These are phyloP conservation scores for Athalia cordata DNA, from an alignment of 2,888 invertebrate species.

Conservation along the genomic window DNA sequence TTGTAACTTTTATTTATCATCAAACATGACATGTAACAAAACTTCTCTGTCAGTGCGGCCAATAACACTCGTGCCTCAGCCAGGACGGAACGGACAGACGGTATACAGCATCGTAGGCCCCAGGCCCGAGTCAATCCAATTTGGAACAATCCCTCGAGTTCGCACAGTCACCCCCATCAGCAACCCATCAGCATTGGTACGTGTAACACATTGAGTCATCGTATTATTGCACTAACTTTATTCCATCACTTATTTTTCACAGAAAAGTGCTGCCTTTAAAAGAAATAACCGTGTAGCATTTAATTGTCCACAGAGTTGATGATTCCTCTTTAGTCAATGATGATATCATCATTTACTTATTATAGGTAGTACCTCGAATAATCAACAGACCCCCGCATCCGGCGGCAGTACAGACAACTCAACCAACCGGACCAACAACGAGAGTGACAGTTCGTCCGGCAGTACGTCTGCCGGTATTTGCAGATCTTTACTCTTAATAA, in stretches of 20 bases:
- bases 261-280: too few species aligned
- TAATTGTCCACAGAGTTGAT: too few species aligned
- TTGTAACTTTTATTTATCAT: too few species aligned
- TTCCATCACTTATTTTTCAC: too few species aligned
- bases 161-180: slow-evolving; percentile 23
- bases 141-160: slow-evolving; percentile 35
- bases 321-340: not conserved
- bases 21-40: not conserved
- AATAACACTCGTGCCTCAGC: slow-evolving; percentile 13
- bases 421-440: slow-evolving; percentile 15
- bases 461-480: slow-evolving; percentile 28
- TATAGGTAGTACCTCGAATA: slow-evolving; percentile 33
- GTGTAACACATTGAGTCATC: too few species aligned
- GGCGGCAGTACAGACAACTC: not conserved
- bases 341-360: not conserved
- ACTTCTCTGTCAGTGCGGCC: slow-evolving; percentile 15
- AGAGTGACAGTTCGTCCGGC: slow-evolving; percentile 10
- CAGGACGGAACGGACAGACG: slow-evolving; percentile 33
- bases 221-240: too few species aligned
- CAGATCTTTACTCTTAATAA: not conserved
- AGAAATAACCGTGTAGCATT: too few species aligned
- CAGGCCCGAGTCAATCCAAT: slow-evolving; percentile 5
- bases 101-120: slow-evolving; percentile 27
- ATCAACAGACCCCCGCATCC: slow-evolving; percentile 28
- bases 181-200: slow-evolving; percentile 35